Conservation (phyloP, 2,888 invertebrate species). For the Seira sanloemensis region DNA sequence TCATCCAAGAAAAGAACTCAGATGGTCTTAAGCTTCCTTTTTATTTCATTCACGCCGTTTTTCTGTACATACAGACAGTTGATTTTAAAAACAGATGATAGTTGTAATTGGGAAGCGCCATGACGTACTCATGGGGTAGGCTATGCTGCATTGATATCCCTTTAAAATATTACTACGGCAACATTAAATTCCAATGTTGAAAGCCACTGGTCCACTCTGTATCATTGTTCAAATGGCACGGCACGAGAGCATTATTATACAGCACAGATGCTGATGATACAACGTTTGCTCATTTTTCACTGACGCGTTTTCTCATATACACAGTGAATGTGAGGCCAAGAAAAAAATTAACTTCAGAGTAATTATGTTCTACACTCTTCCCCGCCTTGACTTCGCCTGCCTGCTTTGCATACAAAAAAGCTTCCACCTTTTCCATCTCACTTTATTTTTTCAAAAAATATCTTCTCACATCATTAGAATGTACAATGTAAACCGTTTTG, state of each 20-base stretch:
- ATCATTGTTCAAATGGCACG: too few species aligned
- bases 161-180: too few species aligned
- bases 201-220: too few species aligned
- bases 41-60: too few species aligned
- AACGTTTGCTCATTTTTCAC: not conserved
- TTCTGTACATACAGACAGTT: not conserved
- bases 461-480: conserved; percentile 51
- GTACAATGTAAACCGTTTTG: too few species aligned
- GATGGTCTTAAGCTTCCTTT: not conserved
- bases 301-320: too few species aligned
- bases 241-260: not conserved
- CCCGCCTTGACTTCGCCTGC: not conserved
- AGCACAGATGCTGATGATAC: not conserved
- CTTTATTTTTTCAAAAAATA: not conserved
- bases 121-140: too few species aligned
- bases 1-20: not conserved
- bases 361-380: conserved; percentile 47
- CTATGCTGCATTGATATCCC: too few species aligned
- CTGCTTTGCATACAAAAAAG: not conserved
- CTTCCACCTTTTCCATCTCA: conserved; percentile 22
- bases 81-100: not conserved
- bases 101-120: not conserved
- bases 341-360: conserved; percentile 54
- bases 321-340: too few species aligned
- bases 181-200: too few species aligned